These are phyloP conservation scores for Neoscelio sp. DNA, from an alignment of 2,888 invertebrate genomes.

Conservation along the genomic window DNA sequence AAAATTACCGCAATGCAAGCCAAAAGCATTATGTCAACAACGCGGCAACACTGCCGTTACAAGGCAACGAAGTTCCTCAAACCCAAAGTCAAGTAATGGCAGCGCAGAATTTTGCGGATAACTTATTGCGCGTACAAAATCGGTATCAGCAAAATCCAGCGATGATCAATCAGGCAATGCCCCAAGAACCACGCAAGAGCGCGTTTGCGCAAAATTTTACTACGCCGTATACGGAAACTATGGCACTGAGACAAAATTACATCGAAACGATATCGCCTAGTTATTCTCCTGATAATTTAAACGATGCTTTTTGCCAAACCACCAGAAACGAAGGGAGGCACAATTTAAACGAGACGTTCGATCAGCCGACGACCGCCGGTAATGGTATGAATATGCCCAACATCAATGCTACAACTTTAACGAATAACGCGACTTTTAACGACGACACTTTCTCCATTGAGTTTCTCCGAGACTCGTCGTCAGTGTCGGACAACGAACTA, in stretches of 20 bases:
- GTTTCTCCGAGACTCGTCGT: conserved; percentile 77
- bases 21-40: conserved; percentile 43
- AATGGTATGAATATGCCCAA: conserved; percentile 70
- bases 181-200: conserved; percentile 78
- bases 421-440: conserved; percentile 81
- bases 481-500: conserved; percentile 75
- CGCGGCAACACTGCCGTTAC: conserved; percentile 5
- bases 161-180: conserved; percentile 76
- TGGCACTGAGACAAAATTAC: conserved; percentile 57
- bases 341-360: conserved; percentile 78
- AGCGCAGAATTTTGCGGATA: conserved; percentile 72
- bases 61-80: conserved; percentile 36
- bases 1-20: conserved; percentile 67
- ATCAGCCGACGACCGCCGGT: conserved; percentile 55
- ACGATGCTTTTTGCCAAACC: conserved; percentile 79
- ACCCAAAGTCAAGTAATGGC: conserved; percentile 59
- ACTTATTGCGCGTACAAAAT: conserved; percentile 75
- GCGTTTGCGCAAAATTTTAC: conserved; percentile 73
- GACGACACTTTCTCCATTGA: conserved; percentile 81
- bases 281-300: conserved; percentile 79
- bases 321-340: conserved; percentile 71
- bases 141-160: conserved; percentile 73
- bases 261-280: conserved; percentile 72
- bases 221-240: conserved; percentile 71
- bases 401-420: conserved; percentile 77